These are phyloP conservation scores for Genyomyrus donnyi DNA, from an alignment of 2,113 vertebrate genomes.

Conservation along the genomic window DNA sequence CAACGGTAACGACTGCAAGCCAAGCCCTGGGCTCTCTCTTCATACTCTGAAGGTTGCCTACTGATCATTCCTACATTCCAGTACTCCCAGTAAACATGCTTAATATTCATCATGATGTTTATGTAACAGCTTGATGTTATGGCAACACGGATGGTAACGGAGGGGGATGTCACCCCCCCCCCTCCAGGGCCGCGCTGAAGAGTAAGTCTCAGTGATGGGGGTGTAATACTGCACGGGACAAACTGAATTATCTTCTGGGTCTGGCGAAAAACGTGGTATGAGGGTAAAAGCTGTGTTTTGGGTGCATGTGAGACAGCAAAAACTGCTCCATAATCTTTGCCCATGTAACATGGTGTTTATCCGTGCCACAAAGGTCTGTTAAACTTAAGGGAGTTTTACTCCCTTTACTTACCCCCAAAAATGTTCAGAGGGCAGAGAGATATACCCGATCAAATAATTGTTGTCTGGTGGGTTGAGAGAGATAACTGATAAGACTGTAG, in stretches of 20 bases:
- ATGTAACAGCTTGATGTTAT: neutral
- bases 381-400: too few species aligned
- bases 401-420: too few species aligned
- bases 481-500: too few species aligned
- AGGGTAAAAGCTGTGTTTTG: neutral
- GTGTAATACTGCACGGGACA: neutral
- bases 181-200: neutral
- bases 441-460: too few species aligned
- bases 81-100: neutral
- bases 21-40: neutral
- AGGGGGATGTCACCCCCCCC: neutral
- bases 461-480: too few species aligned
- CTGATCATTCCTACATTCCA: neutral
- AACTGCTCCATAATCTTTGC: neutral
- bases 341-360: too few species aligned
- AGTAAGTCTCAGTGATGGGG: neutral
- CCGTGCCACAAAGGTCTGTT: too few species aligned
- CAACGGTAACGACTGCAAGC: neutral
- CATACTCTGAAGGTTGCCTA: neutral
- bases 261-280: neutral
- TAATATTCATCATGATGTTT: neutral
- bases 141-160: neutral
- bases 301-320: neutral
- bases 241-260: neutral
- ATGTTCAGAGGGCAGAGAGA: too few species aligned